phyloP scores from a whole-genome alignment of 2,888 invertebrate species.

The Cataglyphis rosenhaueri region DNA sequence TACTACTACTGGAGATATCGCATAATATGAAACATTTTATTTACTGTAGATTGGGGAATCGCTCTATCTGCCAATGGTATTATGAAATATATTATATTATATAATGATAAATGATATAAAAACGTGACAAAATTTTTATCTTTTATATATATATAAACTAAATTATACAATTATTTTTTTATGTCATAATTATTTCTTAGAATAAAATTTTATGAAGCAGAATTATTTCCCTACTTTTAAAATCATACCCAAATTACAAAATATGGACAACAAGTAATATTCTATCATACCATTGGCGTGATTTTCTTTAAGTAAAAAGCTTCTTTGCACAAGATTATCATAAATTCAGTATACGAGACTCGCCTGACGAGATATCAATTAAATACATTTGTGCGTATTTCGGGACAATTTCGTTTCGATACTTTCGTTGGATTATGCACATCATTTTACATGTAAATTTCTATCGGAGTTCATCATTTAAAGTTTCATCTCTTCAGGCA shows the following conservation, averaged over 20 bases:
- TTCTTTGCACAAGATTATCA: neutral
- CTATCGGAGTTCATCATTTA: neutral
- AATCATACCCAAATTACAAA: neutral
- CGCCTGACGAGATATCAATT: neutral
- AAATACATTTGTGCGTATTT: constrained; percentile 44
- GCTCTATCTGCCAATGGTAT: constrained; percentile 8
- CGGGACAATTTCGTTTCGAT: neutral
- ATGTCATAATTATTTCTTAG: neutral
- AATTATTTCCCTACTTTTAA: neutral
- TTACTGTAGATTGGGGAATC: neutral
- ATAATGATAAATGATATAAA: neutral
- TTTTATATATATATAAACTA: neutral
- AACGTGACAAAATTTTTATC: neutral
- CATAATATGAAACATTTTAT: constrained; percentile 6
- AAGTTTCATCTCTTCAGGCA: neutral
- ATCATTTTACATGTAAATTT: constrained; percentile 5
- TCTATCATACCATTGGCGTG: neutral
- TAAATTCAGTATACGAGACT: neutral
- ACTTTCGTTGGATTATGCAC: neutral
- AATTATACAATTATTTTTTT: neutral
- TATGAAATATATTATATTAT: neutral
- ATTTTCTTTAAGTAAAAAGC: constrained; percentile 4
- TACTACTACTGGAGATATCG: constrained; percentile 25
- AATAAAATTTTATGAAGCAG: constrained; percentile 5
- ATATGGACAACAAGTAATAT: neutral